These are phyloP conservation scores for Chaetops frenatus DNA, from an alignment of 2,113 vertebrate species.

Conservation along the genomic window DNA sequence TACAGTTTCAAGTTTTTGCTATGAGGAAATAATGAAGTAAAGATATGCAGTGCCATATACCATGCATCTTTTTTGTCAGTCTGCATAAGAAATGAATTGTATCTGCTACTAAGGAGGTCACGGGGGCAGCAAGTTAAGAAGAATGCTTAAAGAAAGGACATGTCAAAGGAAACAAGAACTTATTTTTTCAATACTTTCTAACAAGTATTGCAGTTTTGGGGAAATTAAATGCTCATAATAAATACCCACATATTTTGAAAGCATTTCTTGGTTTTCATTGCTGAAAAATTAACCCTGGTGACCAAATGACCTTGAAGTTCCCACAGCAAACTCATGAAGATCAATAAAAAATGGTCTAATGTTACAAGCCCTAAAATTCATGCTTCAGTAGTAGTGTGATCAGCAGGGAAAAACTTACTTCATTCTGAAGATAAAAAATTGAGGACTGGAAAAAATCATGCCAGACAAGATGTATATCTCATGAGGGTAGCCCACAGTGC, in stretches of 20 bases:
- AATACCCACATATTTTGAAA: not conserved
- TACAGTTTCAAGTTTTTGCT: conserved; percentile 82
- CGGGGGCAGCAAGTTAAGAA: conserved; percentile 71
- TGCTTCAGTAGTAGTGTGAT: not conserved
- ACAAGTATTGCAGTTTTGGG: conserved; percentile 49
- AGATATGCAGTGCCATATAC: conserved; percentile 93
- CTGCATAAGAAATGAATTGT: conserved; percentile 93
- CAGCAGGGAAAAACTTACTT: not conserved
- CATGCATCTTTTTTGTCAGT: conserved; percentile 86
- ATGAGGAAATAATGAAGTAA: conserved; percentile 89
- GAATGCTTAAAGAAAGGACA: conserved; percentile 72
- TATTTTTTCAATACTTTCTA: conserved; percentile 54
- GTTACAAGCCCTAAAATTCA: not conserved
- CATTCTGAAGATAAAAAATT: not conserved
- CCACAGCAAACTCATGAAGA: not conserved
- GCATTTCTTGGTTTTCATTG: not conserved
- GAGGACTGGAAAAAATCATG: not conserved
- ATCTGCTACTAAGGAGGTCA: conserved; percentile 84
- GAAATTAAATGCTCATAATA: conserved; percentile 32
- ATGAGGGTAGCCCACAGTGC: not conserved
- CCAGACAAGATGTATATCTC: not conserved
- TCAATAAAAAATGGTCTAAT: conserved; percentile 28
- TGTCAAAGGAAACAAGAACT: conserved; percentile 73
- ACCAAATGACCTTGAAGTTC: conserved; percentile 25
- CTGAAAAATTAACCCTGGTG: conserved; percentile 32